phyloP scores from a whole-genome alignment of 2,113 vertebrate genomes.

The Ictidomys tridecemlineatus region DNA sequence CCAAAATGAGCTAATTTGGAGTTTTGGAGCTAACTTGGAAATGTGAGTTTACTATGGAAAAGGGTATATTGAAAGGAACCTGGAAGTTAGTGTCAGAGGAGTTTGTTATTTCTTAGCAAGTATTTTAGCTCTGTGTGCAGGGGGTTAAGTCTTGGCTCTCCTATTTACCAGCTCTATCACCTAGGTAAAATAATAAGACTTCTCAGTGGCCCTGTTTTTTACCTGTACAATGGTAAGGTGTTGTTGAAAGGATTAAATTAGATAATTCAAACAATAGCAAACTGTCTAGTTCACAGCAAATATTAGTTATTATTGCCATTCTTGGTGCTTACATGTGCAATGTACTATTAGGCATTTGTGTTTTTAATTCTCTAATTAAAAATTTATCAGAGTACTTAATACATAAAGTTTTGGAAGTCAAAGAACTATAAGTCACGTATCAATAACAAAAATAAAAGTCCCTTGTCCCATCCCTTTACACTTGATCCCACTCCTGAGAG shows the following conservation, averaged over 20 bases:
- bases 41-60: not conserved
- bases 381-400: not conserved
- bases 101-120: not conserved
- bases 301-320: not conserved
- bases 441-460: not conserved
- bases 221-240: not conserved
- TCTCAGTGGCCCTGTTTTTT: not conserved
- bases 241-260: not conserved
- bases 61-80: not conserved
- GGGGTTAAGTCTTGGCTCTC: not conserved
- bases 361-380: constrained; percentile 20
- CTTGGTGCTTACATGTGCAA: not conserved
- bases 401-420: not conserved
- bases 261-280: not conserved
- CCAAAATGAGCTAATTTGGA: not conserved
- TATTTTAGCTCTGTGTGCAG: not conserved
- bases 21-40: not conserved
- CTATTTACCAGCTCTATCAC: not conserved
- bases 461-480: not conserved
- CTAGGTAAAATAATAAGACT: not conserved
- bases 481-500: not conserved
- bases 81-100: not conserved
- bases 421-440: not conserved
- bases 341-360: not conserved
- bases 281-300: not conserved